Evolutionary conservation across 2,113 vertebrate species (phyloP), one percentile per base, ranked within the genome.

Genomic region (Cettia cetti): DNA sequence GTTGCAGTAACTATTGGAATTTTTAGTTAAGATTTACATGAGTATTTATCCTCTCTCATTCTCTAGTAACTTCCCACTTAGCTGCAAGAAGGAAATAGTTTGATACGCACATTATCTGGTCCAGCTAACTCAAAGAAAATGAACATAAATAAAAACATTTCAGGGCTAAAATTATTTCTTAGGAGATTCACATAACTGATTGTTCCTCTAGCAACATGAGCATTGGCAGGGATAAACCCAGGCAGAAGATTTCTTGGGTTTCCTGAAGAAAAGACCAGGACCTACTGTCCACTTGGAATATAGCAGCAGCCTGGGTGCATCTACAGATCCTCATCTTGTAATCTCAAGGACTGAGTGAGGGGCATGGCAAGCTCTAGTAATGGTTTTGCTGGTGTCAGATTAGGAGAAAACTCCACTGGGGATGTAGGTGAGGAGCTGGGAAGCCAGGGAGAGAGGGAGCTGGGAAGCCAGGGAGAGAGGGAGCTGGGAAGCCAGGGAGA

Each of bases 251-350:
- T 70, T 26, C n/a, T 74, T 56, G 31, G 5, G 13, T 50, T 90
- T 75, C 47, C 60, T 33, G 28, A 61, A 65, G 74, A 31, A 70
- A 83, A 80, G 40, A 12, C 35, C 74, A 57, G 64, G 59, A 69
- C 37, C 31, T 40, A 2, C 15, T 4, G 7, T 16, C 10, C 14
- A 6, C 54, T 49, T 2, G 3, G 40, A 35, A 72, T 72, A 77
- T 0, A 45, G 33, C 63, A 70, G 18, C 45, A 72, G 54, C 16
- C 76, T 30, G n/a, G 18, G n/a, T 30, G 28, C 6, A 33, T 35
- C 63, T 3, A 0, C 10, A 60, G 19, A 40, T n/a, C 37, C n/a
- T 61, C 8, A 1, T 14, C 49, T 57, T 5, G 1, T 21, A 37
- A 24, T 4, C 27, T 18, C 18, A 52, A 44, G 16, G 33, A 39